These are phyloP conservation scores for Colletes latitarsis DNA, from an alignment of 1,140 invertebrate species.

Conservation along the genomic window DNA sequence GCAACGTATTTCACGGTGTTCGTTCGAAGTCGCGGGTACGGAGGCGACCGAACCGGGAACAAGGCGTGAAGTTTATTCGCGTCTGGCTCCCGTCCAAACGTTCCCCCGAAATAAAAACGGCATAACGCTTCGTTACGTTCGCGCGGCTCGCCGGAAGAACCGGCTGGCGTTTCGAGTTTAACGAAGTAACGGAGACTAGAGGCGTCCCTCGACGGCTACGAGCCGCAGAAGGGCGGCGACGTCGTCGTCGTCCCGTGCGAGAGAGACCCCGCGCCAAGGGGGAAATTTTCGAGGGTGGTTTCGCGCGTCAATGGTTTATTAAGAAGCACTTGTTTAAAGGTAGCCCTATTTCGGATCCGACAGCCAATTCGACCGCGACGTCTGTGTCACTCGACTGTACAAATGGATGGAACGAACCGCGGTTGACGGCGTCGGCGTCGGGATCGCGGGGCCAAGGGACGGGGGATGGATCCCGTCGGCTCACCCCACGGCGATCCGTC, in stretches of 20 bases:
- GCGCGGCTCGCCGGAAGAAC: slow-evolving; percentile 40
- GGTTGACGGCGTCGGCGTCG: background rate
- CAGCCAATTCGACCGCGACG: slow-evolving; percentile 76
- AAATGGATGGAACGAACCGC: slow-evolving; percentile 71
- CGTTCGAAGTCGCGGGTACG: fast-evolving
- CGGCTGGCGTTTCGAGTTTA: slow-evolving; percentile 56
- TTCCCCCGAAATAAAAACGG: slow-evolving; percentile 31
- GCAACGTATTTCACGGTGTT: slow-evolving; percentile 14
- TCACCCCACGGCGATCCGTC: slow-evolving; percentile 71
- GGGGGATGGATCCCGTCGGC: slow-evolving; percentile 9
- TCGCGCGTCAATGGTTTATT: slow-evolving; percentile 79
- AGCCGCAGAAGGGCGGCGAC: slow-evolving; percentile 51
- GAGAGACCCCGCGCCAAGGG: slow-evolving; percentile 53
- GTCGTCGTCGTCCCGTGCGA: background rate
- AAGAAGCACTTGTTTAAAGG: slow-evolving; percentile 82
- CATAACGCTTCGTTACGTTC: slow-evolving; percentile 49
- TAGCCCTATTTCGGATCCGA: slow-evolving; percentile 74
- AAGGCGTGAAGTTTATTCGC: slow-evolving; percentile 31
- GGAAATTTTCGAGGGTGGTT: slow-evolving; percentile 68
- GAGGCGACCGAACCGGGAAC: background rate
- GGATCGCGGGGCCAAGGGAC: slow-evolving; percentile 11
- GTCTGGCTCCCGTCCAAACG: slow-evolving; percentile 25
- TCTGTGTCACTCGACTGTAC: slow-evolving; percentile 71
- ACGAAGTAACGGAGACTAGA: slow-evolving; percentile 66
- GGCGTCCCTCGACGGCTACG: slow-evolving; percentile 42